Evolutionary conservation across 2,888 invertebrate genomes (phyloP).

Genomic region (Lamproptera curius): DNA sequence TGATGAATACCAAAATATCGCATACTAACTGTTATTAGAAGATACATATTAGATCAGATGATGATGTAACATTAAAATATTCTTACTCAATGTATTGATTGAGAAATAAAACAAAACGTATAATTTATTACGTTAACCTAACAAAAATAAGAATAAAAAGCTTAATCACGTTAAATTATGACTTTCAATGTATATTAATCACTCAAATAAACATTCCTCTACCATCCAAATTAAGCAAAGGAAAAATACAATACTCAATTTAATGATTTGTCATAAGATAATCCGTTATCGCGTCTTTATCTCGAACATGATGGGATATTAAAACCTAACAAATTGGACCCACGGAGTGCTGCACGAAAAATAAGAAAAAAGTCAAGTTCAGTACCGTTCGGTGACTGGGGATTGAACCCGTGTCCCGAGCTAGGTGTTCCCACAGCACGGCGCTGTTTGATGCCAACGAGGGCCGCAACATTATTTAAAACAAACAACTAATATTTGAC

Average conservation of each 20-base stretch:
- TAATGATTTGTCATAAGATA: background rate
- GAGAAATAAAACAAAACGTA: background rate
- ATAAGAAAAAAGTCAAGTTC: background rate
- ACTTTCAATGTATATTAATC: background rate
- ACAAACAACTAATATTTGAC: constrained; percentile 44
- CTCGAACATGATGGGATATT: constrained; percentile 6
- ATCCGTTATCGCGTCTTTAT: background rate
- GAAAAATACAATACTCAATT: background rate
- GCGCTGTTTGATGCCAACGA: constrained; percentile 23
- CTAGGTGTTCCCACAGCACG: constrained; percentile 17
- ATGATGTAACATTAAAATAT: too few relatives aligned
- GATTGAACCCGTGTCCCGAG: constrained; percentile 6
- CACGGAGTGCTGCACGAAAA: constrained; percentile 5
- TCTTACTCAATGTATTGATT: too few relatives aligned
- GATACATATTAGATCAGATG: too few relatives aligned
- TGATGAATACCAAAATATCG: too few relatives aligned
- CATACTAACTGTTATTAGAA: too few relatives aligned
- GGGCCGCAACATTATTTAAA: constrained; percentile 37
- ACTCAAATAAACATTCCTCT: background rate
- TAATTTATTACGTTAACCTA: background rate
- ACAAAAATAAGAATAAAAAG: background rate
- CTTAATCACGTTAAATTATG: background rate
- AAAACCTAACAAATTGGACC: constrained; percentile 14
- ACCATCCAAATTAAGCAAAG: background rate
- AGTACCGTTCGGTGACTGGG: background rate